These are phyloP conservation scores for Diloba caeruleocephala DNA, from an alignment of 2,888 invertebrate species.

Conservation along the genomic window DNA sequence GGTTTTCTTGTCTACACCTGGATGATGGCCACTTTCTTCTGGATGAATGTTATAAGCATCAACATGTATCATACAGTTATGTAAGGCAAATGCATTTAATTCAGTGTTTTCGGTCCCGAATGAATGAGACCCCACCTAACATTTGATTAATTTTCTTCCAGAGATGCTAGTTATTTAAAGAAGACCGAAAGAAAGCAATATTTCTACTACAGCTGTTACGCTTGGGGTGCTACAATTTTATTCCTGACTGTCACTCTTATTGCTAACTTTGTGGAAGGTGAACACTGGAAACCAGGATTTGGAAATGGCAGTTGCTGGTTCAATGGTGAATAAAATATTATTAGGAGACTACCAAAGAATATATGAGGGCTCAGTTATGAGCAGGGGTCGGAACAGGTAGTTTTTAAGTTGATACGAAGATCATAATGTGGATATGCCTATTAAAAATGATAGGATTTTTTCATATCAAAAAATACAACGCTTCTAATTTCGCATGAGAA, in stretches of 20 bases:
- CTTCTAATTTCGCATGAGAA: no score
- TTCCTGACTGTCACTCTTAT: conserved; percentile 86
- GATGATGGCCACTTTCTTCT: conserved; percentile 92
- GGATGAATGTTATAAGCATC: conserved; percentile 91
- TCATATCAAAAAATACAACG: no score
- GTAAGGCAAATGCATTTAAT: conserved; percentile 84
- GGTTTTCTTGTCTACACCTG: conserved; percentile 89
- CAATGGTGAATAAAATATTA: conserved; percentile 81
- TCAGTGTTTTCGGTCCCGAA: neutral
- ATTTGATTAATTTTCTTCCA: conserved; percentile 49
- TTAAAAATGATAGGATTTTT: no score
- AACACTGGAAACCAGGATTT: conserved; percentile 89
- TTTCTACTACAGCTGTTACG: conserved; percentile 88
- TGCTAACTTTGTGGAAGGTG: conserved; percentile 87
- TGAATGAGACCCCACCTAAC: no score
- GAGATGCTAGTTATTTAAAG: conserved; percentile 76
- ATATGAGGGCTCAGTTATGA: no score
- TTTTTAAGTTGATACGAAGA: no score
- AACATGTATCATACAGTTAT: conserved; percentile 91
- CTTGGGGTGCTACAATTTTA: conserved; percentile 88
- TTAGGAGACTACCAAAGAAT: no score
- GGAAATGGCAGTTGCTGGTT: conserved; percentile 91
- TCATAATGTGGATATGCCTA: no score
- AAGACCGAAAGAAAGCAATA: conserved; percentile 87
- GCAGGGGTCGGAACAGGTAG: no score